phyloP scores from a whole-genome alignment of 2,797 vertebrate species.

The Chelon auratus region DNA sequence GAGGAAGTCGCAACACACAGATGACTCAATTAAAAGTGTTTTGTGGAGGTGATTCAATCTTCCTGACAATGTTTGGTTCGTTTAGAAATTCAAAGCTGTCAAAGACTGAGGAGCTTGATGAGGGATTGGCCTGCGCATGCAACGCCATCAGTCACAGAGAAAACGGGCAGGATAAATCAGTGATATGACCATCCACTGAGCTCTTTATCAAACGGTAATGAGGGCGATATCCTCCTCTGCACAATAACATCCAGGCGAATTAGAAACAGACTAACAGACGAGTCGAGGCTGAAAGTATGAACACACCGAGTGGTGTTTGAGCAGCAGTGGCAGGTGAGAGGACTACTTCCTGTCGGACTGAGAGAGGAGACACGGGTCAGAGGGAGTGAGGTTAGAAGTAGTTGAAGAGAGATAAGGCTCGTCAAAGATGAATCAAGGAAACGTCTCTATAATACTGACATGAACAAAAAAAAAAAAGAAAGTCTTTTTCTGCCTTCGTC shows the following conservation, averaged over 20 bases:
- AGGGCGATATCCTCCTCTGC: slow-evolving; percentile 74
- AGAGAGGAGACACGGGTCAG: slow-evolving; percentile 56
- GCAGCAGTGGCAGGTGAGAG: slow-evolving; percentile 38
- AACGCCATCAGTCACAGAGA: slow-evolving; percentile 73
- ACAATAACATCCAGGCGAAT: slow-evolving; percentile 56
- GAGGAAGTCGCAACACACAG: slow-evolving; percentile 21
- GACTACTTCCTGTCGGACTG: slow-evolving; percentile 45
- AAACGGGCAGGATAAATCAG: slow-evolving; percentile 75
- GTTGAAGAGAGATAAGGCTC: slow-evolving; percentile 2
- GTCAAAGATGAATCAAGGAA: slow-evolving; percentile 25
- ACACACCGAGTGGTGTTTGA: slow-evolving; percentile 23
- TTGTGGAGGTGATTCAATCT: slow-evolving; percentile 48
- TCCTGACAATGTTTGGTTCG: slow-evolving; percentile 59
- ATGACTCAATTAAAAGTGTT: slow-evolving; percentile 69
- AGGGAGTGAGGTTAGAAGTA: slow-evolving; percentile 12
- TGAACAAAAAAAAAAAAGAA: slow-evolving; percentile 36
- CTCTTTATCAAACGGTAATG: slow-evolving; percentile 78
- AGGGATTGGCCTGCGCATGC: slow-evolving; percentile 65
- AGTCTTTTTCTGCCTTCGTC: slow-evolving; percentile 5
- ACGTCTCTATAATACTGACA: slow-evolving; percentile 50
- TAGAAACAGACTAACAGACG: slow-evolving; percentile 61
- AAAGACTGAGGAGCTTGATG: slow-evolving; percentile 67
- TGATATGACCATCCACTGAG: slow-evolving; percentile 77
- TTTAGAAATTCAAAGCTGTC: slow-evolving; percentile 71
- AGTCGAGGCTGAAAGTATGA: slow-evolving; percentile 14